Conservation (phyloP, 2,113 vertebrate genomes). For the Dissostichus mawsoni region DNA sequence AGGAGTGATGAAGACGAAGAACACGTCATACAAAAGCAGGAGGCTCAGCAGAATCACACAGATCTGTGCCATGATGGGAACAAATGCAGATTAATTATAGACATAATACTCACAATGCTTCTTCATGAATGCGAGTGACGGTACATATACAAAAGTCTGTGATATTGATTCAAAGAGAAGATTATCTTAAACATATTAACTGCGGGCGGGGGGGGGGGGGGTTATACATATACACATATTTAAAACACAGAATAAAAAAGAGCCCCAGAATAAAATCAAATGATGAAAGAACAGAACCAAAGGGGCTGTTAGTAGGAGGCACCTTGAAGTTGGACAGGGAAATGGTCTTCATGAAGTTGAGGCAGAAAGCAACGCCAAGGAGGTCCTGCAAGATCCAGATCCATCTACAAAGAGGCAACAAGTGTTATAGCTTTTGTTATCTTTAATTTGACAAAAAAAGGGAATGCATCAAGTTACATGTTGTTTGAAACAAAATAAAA, state of each 20-base stretch:
- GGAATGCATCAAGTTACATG: too few species aligned
- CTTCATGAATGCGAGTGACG: neutral
- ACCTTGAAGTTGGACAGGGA: conserved; percentile 97
- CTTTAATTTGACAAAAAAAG: too few species aligned
- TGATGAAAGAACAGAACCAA: neutral
- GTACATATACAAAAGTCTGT: neutral
- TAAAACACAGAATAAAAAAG: neutral
- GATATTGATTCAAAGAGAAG: neutral
- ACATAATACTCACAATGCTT: too few species aligned
- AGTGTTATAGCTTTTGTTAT: neutral
- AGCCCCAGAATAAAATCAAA: neutral
- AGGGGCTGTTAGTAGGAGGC: conserved; percentile 13
- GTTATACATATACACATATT: neutral
- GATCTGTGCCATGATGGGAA: conserved; percentile 82
- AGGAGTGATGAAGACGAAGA: conserved; percentile 99
- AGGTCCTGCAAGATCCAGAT: conserved; percentile 97
- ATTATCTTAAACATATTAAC: neutral
- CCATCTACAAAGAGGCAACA: conserved; percentile 86
- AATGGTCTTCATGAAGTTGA: conserved; percentile 96
- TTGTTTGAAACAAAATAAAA: too few species aligned
- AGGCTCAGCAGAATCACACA: conserved; percentile 95
- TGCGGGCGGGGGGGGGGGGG: neutral
- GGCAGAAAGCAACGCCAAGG: conserved; percentile 94
- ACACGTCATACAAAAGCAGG: conserved; percentile 95
- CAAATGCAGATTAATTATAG: neutral